These are phyloP conservation scores for Pantherophis vulpinus DNA, from an alignment of 2,797 vertebrate genomes.

Conservation along the genomic window DNA sequence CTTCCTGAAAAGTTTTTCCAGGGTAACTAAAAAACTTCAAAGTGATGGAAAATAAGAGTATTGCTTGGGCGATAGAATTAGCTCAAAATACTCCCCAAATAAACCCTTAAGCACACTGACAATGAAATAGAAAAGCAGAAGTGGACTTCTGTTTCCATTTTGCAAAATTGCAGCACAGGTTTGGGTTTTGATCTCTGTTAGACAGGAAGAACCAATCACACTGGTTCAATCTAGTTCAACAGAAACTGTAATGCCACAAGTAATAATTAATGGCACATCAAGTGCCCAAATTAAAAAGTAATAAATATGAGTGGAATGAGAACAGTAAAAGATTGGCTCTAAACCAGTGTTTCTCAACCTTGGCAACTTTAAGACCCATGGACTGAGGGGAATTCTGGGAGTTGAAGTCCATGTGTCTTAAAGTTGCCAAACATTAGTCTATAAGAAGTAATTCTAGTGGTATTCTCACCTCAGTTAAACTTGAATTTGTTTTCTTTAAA, in stretches of 20 bases:
- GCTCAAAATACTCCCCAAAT: not conserved
- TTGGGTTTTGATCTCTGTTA: not conserved
- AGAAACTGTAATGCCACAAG: not conserved
- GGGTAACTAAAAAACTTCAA: not conserved
- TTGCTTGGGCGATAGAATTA: not conserved
- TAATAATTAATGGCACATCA: not conserved
- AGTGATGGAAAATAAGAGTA: not conserved
- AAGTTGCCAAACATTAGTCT: not conserved
- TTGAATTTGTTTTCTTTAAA: not conserved
- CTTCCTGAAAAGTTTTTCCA: not conserved
- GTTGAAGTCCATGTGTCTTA: not conserved
- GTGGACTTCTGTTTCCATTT: not conserved
- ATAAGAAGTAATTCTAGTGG: not conserved
- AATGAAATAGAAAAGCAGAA: not conserved
- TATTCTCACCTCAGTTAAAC: not conserved
- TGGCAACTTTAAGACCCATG: not conserved
- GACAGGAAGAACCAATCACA: not conserved
- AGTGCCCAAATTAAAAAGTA: not conserved
- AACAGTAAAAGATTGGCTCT: not conserved
- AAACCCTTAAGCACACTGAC: not conserved
- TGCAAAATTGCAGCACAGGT: not conserved
- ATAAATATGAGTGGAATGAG: not conserved
- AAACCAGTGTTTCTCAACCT: not conserved
- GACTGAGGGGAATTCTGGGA: not conserved
- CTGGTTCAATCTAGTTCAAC: not conserved